These are phyloP conservation scores for Sphaeridia pumilis DNA, from an alignment of 2,888 invertebrate species.

Conservation along the genomic window DNA sequence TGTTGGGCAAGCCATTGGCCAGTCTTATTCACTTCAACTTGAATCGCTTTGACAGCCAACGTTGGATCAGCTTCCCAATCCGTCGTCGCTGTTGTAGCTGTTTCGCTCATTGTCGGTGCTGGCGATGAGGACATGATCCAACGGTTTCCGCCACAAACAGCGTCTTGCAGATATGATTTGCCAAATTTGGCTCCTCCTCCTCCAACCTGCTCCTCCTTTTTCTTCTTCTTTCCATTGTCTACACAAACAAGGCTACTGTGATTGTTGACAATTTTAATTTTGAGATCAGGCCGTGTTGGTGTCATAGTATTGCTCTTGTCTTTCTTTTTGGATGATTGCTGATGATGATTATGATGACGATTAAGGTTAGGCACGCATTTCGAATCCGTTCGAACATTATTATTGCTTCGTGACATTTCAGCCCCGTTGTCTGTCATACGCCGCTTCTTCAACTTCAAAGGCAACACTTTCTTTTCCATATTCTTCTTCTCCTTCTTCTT, in stretches of 20 bases:
- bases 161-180: too few relatives aligned
- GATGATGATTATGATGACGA: background rate
- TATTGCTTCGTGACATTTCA: background rate
- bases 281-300: background rate
- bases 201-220: too few relatives aligned
- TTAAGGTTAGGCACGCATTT: too few relatives aligned
- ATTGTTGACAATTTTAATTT: background rate
- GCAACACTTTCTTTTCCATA: constrained; percentile 4
- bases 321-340: background rate
- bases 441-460: constrained; percentile 14
- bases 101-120: background rate
- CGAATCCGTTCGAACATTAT: background rate
- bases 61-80: constrained; percentile 13
- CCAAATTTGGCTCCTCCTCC: too few relatives aligned
- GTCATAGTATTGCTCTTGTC: background rate
- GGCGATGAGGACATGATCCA: background rate
- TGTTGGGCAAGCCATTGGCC: background rate
- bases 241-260: background rate
- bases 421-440: constrained; percentile 14
- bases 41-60: constrained; percentile 13
- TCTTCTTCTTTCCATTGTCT: too few relatives aligned
- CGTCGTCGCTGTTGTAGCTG: constrained; percentile 8
- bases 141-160: background rate
- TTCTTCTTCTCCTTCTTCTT: background rate
- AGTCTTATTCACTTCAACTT: background rate